Evolutionary conservation across 2,113 vertebrate genomes (phyloP).

Genomic region (Vombatus ursinus): DNA sequence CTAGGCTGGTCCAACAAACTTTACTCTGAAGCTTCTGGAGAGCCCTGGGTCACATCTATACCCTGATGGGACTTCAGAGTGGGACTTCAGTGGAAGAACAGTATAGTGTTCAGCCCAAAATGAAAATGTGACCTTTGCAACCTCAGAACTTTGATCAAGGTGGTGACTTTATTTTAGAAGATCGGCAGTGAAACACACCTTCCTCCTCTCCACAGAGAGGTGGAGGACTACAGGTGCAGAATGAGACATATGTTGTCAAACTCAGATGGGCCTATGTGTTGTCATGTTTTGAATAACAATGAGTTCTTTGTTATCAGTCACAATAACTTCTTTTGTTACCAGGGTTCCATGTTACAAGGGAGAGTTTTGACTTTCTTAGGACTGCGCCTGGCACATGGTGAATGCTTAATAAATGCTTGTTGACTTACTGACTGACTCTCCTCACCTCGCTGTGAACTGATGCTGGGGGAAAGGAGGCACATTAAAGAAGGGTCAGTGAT

Average conservation of each 20-base stretch:
- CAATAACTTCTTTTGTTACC: neutral
- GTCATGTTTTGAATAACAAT: neutral
- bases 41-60: neutral
- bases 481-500: neutral
- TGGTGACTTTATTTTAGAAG: neutral
- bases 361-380: neutral
- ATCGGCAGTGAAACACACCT: neutral
- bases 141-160: neutral
- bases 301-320: neutral
- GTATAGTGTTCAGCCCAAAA: neutral
- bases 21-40: neutral
- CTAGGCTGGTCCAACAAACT: neutral
- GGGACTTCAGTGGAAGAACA: neutral
- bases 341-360: neutral
- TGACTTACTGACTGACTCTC: neutral
- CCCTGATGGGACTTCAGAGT: neutral
- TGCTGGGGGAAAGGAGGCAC: neutral
- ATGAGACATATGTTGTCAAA: neutral
- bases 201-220: neutral
- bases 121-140: neutral
- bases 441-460: neutral
- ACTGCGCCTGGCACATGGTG: neutral
- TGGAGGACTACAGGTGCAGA: neutral
- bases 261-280: neutral
- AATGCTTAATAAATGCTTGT: neutral